Evolutionary conservation across 2,113 vertebrate genomes (phyloP).

Genomic region (Python bivittatus): DNA sequence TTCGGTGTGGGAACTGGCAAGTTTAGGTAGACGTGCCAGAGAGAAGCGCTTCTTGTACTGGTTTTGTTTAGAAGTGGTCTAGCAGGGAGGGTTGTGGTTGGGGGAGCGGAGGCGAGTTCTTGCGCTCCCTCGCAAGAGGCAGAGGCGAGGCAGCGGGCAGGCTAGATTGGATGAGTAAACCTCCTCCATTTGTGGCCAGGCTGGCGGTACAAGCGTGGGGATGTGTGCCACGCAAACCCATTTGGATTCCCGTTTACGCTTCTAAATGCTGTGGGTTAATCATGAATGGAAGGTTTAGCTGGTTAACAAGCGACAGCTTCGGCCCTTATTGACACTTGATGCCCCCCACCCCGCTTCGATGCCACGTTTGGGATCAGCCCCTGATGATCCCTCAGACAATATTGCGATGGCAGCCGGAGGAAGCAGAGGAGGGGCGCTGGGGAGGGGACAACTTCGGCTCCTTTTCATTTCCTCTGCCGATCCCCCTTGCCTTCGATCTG

Average conservation of each 20-base stretch:
- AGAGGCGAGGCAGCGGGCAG: neutral
- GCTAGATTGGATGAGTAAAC: neutral
- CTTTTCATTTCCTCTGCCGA: neutral
- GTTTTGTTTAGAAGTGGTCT: neutral
- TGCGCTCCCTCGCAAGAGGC: conserved; percentile 27
- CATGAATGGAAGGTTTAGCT: conserved; percentile 44
- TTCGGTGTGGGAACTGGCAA: neutral
- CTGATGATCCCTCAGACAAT: neutral
- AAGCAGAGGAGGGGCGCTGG: neutral
- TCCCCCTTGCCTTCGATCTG: neutral
- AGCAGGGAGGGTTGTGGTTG: conserved; percentile 16
- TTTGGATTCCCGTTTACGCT: neutral
- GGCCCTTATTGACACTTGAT: conserved; percentile 45
- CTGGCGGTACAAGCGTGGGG: neutral
- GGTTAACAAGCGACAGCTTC: conserved; percentile 37
- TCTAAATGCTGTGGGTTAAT: conserved; percentile 55
- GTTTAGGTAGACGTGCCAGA: neutral
- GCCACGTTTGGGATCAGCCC: neutral
- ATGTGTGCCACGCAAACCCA: neutral
- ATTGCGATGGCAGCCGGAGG: neutral
- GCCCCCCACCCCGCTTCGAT: neutral
- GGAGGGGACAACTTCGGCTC: neutral
- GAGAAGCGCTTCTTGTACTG: no score
- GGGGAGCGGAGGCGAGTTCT: neutral
- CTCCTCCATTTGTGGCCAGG: neutral